Evolutionary conservation across 2,113 vertebrate species (phyloP), one percentile per base, ranked within the genome.

Genomic region (Mus spicilegus): DNA sequence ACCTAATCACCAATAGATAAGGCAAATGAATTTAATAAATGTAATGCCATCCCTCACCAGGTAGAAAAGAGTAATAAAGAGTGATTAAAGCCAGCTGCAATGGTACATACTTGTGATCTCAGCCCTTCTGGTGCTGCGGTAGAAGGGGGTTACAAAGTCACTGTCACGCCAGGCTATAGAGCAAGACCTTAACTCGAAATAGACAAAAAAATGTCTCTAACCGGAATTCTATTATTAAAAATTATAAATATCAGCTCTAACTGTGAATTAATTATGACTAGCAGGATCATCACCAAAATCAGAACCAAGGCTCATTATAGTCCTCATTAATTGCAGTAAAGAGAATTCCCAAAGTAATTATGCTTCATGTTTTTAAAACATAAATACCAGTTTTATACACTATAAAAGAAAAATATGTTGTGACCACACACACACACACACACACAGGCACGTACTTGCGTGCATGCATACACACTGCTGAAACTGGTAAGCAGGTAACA

Each of bases 221-320:
- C 42, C 70, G 87, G 36, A 82, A 54, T 39, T 24, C 5, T 49
- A 58, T 69, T 95, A 61, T 91, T 56, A 77, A 42, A 82, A 77
- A 22, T 30, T 67, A 20, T 85, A 39, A 76, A 26, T 77, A 33
- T 13, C 65, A 49, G 76, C 76, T 88, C 84, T 77, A 67, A 86
- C 85, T 81, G 78, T 89, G n/a, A 80, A 9, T 72, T 69, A 69
- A 69, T 70, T 73, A 73, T 20, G 76, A 56, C 26, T 6, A 67
- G 19, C 19, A 75, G 65, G 28, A 73, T 85, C 88, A 89, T 92
- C 20, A 42, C 16, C 3, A 78, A 91, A 92, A 89, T 80, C n/a
- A 96, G 46, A 94, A 95, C 76, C 36, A 30, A 91, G 70, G 67
- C 85, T 78, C 3, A 30, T 90, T 84, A 49, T 6, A 14, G 14